Base-by-base conservation (phyloP, 2,797 vertebrate genomes). In the Anolis apletophallus region DNA sequence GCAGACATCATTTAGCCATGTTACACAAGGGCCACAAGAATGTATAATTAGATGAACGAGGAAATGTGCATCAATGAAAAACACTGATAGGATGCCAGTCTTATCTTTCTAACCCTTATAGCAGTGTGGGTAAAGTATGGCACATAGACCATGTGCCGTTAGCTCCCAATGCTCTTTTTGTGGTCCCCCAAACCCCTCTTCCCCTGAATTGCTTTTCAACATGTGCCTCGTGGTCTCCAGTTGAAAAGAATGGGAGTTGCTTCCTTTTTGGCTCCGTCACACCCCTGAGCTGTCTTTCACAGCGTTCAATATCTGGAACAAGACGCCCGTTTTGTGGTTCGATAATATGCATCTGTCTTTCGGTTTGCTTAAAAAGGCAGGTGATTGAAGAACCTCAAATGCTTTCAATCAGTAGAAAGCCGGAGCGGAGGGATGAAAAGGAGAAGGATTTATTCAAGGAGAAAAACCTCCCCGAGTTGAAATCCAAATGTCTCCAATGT, bases 391-490 rank as follows among this genome's bases (percentile, higher is more conserved):
- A 67, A 50, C 19, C 19, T 32, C 52, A 57, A 5, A 61, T 11
- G 32, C 29, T 36, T 67, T 32, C 52, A 3, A 80, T 26, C 19
- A 46, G 57, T 12, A 23, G 36, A 64, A 13, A 64, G 34, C 59
- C 2, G 29, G 21, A 26, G 46, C 26, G 23, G 12, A 26, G 9
- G 6, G 6, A 29, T 9, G 3, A 14, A 29, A 64, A 16, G n/a
- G 3, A 14, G 19, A 61, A 64, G 23, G 26, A 26, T 81, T 64
- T 29, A 5, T 72, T 87, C 64, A 76, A 14, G 26, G 2, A 19
- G 50, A 77, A 86, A 87, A 87, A 4, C 21, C 55, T 0, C n/a
- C 84, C 87, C 81, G 1, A 80, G 81, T 21, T 3, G n/a, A 13
- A 5, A 55, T 17, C 71, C 36, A 13, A 81, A 1, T 29, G 73